Evolutionary conservation across 1,140 invertebrate genomes (phyloP).

Genomic region (Drosophila nigrodunni): DNA sequence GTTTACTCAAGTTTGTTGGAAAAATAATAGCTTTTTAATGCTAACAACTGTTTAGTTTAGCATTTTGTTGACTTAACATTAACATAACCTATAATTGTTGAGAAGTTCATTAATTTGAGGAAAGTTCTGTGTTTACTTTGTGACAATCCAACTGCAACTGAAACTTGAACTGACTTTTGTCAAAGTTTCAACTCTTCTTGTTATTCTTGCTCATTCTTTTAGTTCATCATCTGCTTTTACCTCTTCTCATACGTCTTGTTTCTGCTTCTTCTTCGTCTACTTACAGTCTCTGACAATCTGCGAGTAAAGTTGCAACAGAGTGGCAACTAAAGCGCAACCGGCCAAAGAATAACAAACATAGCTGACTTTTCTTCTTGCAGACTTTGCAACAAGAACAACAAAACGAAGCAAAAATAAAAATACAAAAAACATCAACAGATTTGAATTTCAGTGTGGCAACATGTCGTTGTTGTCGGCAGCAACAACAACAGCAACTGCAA

Average conservation of each 20-base stretch:
- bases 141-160: constrained; percentile 23
- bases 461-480: constrained; percentile 62
- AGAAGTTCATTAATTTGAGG: neutral
- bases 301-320: constrained; percentile 43
- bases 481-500: constrained; percentile 23
- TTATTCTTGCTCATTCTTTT: neutral
- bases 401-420: constrained; percentile 10
- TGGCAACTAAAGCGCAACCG: constrained; percentile 31
- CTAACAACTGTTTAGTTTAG: too few relatives aligned
- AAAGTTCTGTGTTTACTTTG: constrained; percentile 1
- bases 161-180: constrained; percentile 63
- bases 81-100: neutral
- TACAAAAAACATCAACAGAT: constrained; percentile 23
- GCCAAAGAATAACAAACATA: constrained; percentile 37
- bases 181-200: constrained; percentile 16
- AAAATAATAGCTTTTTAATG: too few relatives aligned
- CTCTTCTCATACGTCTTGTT: too few relatives aligned
- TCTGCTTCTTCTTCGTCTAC: constrained; percentile 40
- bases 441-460: constrained; percentile 46
- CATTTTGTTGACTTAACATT: neutral
- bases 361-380: constrained; percentile 54
- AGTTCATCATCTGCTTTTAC: neutral
- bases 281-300: constrained; percentile 60
- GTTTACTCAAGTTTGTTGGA: too few relatives aligned
- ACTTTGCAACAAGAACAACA: constrained; percentile 42